These are phyloP conservation scores for Saccopteryx leptura DNA, from an alignment of 2,113 vertebrate genomes.

Conservation along the genomic window DNA sequence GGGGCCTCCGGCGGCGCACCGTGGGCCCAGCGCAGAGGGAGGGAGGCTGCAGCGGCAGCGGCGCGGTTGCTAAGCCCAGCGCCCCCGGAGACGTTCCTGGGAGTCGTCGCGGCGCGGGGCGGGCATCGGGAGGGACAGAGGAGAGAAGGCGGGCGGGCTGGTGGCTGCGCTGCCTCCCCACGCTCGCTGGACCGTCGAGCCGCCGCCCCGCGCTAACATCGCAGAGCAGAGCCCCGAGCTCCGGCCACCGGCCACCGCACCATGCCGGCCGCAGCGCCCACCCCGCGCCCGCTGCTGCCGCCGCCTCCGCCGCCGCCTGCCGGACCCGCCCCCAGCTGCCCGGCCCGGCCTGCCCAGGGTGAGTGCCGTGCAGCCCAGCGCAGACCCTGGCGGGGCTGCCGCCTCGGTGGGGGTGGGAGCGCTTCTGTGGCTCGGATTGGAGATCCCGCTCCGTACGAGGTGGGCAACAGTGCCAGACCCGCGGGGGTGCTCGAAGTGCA, in stretches of 20 bases:
- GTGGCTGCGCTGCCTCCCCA: not conserved
- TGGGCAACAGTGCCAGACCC: not conserved
- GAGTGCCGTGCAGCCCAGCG: not conserved
- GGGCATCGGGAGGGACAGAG: not conserved
- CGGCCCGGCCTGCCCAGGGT: conserved; percentile 44
- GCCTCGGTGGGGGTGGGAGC: not conserved
- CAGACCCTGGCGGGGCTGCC: not conserved
- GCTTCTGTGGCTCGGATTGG: not conserved
- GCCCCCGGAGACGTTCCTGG: conserved; percentile 66
- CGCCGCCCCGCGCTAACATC: not conserved
- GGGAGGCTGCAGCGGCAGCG: not conserved
- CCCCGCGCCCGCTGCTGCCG: conserved; percentile 65
- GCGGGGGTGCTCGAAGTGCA: not conserved
- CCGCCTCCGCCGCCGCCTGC: conserved; percentile 64
- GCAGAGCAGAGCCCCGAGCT: not conserved
- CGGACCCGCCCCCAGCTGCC: conserved; percentile 56
- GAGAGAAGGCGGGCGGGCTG: not conserved
- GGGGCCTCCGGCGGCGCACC: not conserved
- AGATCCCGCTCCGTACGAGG: not conserved
- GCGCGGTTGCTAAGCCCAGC: conserved; percentile 75
- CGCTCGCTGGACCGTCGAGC: conserved; percentile 20
- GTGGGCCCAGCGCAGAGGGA: not conserved
- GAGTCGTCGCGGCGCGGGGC: not conserved
- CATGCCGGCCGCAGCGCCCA: conserved; percentile 73
- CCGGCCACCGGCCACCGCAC: not conserved